These are phyloP conservation scores for Pitta sordida DNA, from an alignment of 2,113 vertebrate species.

Conservation along the genomic window DNA sequence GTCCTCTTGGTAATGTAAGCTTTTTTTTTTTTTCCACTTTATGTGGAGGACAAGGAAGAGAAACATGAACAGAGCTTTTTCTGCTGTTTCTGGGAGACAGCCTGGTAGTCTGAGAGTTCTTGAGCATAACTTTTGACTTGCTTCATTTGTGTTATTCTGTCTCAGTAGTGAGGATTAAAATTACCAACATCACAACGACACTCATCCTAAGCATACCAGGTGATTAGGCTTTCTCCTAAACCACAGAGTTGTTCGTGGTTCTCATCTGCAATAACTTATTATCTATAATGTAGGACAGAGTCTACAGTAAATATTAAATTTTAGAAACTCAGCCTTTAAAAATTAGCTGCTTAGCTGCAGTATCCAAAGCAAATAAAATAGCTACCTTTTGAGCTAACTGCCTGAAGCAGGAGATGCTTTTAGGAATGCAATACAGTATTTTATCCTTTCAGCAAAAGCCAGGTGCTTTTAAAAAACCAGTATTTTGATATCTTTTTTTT, in stretches of 20 bases:
- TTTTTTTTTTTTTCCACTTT: neutral
- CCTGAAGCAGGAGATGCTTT: neutral
- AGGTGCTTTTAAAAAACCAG: neutral
- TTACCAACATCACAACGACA: accelerated
- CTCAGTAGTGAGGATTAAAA: neutral
- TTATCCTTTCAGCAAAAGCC: neutral
- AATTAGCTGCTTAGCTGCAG: neutral
- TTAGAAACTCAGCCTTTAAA: neutral
- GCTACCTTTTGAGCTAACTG: neutral
- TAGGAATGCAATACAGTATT: neutral
- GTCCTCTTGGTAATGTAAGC: neutral
- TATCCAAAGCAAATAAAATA: conserved; percentile 24
- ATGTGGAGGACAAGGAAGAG: neutral
- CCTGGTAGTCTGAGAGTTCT: neutral
- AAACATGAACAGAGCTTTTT: neutral
- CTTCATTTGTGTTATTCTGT: neutral
- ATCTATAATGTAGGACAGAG: neutral
- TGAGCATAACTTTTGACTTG: neutral
- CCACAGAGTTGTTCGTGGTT: neutral
- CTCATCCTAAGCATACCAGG: neutral
- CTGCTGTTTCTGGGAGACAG: neutral
- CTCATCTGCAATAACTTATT: neutral
- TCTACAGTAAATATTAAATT: neutral
- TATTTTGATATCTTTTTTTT: neutral
- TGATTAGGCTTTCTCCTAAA: neutral